Evolutionary conservation across 2,797 vertebrate species (phyloP), one percentile per base, ranked within the genome.

Genomic region (Cichlasoma orientale): DNA sequence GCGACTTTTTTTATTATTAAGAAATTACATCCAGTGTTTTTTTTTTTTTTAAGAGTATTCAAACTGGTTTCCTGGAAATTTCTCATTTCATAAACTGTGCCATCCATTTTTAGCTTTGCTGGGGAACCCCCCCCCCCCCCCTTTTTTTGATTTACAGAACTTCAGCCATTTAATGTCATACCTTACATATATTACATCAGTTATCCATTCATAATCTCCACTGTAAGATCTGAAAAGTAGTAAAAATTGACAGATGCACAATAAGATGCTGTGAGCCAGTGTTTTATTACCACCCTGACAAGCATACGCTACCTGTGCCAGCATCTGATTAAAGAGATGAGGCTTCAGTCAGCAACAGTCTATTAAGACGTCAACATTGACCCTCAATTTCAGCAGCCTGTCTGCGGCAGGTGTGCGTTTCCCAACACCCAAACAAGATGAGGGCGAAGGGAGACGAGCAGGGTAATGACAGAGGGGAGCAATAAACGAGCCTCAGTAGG

Each of bases 321-420:
- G 56, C 66, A 57, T n/a, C 66, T 82, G 66, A 69, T 58, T 70
- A 71, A 83, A 84, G 83, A 82, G 79, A 54, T 84, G 70, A 80
- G 84, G 78, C 79, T 66, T 91, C 92, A 54, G 36, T 93, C 92
- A 89, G 41, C 92, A 82, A 18, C 44, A 75, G 59, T 56, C 80
- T 75, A 87, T 91, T 89, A 86, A 86, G 73, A 84, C 79, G 74
- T 88, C 90, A 89, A 56, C 41, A 9, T 5, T 71, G 66, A 77
- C 66, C 69, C 36, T n/a, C 52, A 41, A 4, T 61, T 11, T 41
- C 29, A 44, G 53, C 74, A 83, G 56, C 87, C 77, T 70, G 63
- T 86, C 72, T 76, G 77, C 74, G 89, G 84, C 92, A 90, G 90
- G 83, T 91, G 88, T 27, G 7, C 75, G 18, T 44, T 36, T 14